Conservation (phyloP, 2,888 invertebrate species). For the Emmelina monodactyla region DNA sequence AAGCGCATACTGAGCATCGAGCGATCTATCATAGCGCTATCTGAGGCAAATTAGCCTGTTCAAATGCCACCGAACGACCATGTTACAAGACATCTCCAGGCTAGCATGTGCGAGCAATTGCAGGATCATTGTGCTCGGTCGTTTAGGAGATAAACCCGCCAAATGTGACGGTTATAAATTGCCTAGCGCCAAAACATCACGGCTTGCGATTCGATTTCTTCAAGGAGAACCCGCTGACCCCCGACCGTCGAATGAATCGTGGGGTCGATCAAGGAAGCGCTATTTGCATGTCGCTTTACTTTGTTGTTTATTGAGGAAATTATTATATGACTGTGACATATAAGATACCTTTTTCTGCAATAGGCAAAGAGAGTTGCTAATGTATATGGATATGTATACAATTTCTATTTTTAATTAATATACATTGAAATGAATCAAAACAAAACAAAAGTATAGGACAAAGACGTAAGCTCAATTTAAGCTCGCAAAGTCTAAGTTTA, state of each 20-base stretch:
- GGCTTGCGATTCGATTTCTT: slow-evolving; percentile 52
- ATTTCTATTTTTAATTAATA: no score
- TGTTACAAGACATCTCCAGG: slow-evolving; percentile 17
- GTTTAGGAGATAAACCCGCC: slow-evolving; percentile 24
- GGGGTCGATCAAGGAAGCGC: slow-evolving; percentile 33
- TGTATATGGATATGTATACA: no score
- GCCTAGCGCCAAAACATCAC: slow-evolving; percentile 37
- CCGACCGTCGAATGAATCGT: slow-evolving; percentile 29
- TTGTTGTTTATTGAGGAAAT: slow-evolving; percentile 13
- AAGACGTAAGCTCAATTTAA: no score
- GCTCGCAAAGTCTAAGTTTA: no score
- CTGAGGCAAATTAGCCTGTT: slow-evolving; percentile 51
- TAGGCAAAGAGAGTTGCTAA: no score
- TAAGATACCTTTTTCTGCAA: no score
- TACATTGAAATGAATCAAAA: no score
- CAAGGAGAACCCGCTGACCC: slow-evolving; percentile 37
- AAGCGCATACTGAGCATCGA: slow-evolving; percentile 45
- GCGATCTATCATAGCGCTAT: slow-evolving; percentile 52
- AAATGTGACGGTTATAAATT: slow-evolving; percentile 51
- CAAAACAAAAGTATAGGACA: no score
- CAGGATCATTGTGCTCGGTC: slow-evolving; percentile 21
- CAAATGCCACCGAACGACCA: slow-evolving; percentile 32
- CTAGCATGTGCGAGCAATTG: slow-evolving; percentile 13
- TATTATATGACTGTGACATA: no score
- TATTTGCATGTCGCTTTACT: slow-evolving; percentile 31